phyloP scores from a whole-genome alignment of 2,113 vertebrate genomes.

The Felis chaus region DNA sequence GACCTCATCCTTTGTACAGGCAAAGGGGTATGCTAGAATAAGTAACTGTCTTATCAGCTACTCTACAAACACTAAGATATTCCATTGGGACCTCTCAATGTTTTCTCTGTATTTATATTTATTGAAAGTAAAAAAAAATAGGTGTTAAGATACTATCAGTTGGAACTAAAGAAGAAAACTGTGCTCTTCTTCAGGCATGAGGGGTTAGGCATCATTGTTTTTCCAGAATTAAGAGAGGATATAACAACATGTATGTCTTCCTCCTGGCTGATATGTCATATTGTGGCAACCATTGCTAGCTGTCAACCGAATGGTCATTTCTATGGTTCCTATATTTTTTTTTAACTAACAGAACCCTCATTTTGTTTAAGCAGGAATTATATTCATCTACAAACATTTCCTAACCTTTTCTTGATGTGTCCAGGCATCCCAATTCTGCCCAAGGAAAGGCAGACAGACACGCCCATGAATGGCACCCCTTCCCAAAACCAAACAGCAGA shows the following conservation, averaged over 20 bases:
- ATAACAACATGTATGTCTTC: not conserved
- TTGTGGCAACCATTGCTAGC: not conserved
- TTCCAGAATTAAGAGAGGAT: not conserved
- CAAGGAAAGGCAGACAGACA: not conserved
- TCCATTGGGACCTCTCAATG: not conserved
- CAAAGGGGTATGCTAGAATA: not conserved
- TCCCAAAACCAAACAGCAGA: not conserved
- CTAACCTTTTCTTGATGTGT: no score
- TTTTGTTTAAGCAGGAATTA: not conserved
- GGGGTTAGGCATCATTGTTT: not conserved
- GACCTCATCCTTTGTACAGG: not conserved
- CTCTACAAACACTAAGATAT: not conserved
- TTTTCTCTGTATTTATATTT: not conserved
- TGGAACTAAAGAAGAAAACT: not conserved
- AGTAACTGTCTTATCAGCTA: not conserved
- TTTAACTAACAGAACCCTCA: not conserved
- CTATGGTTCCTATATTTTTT: not conserved
- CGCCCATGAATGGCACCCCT: accelerated
- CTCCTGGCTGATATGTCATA: not conserved
- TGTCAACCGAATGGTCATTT: not conserved
- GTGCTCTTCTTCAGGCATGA: not conserved
- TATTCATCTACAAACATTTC: not conserved
- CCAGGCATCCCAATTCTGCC: not conserved
- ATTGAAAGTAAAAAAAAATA: not conserved
- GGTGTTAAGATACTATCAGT: not conserved